phyloP scores from a whole-genome alignment of 2,888 invertebrate species.

The Tipula lateralis region DNA sequence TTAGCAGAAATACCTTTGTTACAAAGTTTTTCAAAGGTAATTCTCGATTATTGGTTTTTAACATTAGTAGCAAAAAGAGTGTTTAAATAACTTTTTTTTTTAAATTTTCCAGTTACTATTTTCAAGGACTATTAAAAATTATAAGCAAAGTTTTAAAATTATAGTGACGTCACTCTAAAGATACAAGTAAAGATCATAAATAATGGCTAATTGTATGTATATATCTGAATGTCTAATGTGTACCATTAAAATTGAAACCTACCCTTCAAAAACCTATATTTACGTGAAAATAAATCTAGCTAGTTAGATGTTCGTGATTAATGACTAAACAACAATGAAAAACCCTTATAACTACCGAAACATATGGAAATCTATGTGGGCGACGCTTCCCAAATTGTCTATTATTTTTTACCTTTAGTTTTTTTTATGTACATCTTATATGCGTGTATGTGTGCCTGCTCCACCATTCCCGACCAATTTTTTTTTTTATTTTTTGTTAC shows the following conservation, averaged over 20 bases:
- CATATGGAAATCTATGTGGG: background rate
- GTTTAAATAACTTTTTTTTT: no score
- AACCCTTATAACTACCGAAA: background rate
- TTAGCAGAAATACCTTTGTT: no score
- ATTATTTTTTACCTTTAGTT: background rate
- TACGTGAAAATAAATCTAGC: background rate
- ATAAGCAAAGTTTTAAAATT: no score
- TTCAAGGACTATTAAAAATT: no score
- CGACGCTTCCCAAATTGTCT: background rate
- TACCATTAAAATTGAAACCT: background rate
- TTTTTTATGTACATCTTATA: background rate
- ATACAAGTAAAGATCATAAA: no score
- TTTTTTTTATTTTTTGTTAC: background rate
- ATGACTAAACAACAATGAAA: background rate
- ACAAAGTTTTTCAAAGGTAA: no score
- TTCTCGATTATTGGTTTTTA: no score
- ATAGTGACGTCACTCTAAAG: no score
- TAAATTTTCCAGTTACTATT: no score
- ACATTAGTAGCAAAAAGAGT: no score
- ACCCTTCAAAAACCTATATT: background rate
- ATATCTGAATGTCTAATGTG: background rate
- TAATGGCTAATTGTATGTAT: background rate
- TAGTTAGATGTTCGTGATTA: slow-evolving; percentile 1
- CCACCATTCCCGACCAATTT: background rate
- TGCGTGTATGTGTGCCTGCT: background rate